Evolutionary conservation across 1,140 invertebrate genomes (phyloP).

Genomic region (Caerostris extrusa): DNA sequence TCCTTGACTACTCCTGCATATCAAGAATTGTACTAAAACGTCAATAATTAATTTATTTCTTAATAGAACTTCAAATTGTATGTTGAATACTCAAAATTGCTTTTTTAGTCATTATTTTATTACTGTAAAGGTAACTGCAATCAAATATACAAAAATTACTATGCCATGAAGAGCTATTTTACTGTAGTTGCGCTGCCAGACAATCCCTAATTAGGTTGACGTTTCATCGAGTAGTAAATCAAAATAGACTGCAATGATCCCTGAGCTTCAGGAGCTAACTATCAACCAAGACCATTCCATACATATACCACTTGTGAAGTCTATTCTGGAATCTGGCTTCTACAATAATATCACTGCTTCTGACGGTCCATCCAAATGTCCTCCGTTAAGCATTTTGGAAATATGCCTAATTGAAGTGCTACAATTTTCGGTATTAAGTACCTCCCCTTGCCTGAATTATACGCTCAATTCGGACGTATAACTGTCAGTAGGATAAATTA

Average conservation of each 20-base stretch:
- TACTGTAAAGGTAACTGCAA: too few relatives aligned
- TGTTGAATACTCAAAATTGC: too few relatives aligned
- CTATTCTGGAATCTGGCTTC: neutral
- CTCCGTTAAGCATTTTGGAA: constrained; percentile 62
- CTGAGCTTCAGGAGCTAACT: neutral
- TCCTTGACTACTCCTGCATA: too few relatives aligned
- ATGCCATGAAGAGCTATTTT: too few relatives aligned
- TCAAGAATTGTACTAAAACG: too few relatives aligned
- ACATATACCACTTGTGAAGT: constrained; percentile 12
- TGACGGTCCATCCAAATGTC: constrained; percentile 41
- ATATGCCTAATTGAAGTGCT: constrained; percentile 71
- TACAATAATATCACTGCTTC: neutral
- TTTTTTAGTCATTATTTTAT: too few relatives aligned
- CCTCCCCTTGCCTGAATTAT: constrained; percentile 63
- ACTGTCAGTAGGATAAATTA: constrained; percentile 68
- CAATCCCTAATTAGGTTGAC: neutral
- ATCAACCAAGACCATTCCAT: neutral
- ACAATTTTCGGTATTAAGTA: constrained; percentile 73
- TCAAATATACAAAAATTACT: too few relatives aligned
- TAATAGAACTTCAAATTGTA: too few relatives aligned
- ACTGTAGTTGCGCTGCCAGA: too few relatives aligned
- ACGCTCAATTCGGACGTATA: constrained; percentile 54
- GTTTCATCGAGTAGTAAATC: neutral
- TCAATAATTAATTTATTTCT: too few relatives aligned
- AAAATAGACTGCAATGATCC: neutral